Percentiles rank a stretch among this genome's conserved stretches.
Conservation (phyloP, 2,113 vertebrate genomes). For the Ictalurus punctatus region DNA sequence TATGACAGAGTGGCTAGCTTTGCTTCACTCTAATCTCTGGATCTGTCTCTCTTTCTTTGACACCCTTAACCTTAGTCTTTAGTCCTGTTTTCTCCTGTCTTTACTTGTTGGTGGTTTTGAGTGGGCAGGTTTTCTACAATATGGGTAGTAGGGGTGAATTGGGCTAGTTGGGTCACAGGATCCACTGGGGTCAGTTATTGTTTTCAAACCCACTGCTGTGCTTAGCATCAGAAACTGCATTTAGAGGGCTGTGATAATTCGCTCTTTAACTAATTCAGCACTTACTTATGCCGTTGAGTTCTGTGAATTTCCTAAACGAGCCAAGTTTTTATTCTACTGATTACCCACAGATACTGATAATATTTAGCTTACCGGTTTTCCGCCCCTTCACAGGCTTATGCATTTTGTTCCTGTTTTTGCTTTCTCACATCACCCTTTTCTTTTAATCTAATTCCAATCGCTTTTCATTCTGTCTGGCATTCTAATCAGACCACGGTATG, state of each 20-base stretch:
- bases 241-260: neutral
- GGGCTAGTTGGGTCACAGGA: neutral
- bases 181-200: neutral
- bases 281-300: neutral
- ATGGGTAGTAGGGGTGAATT: neutral
- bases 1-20: slow-evolving; percentile 61
- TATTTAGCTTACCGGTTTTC: neutral
- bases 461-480: slow-evolving; percentile 77
- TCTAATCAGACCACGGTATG: slow-evolving; percentile 77
- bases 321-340: neutral
- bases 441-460: slow-evolving; percentile 50
- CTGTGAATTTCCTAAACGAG: neutral
- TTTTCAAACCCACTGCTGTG: neutral
- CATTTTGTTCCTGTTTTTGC: neutral
- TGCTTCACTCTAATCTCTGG: slow-evolving; percentile 57
- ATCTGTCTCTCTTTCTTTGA: slow-evolving; percentile 37
- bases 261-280: neutral
- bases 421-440: slow-evolving; percentile 15
- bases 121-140: neutral
- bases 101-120: neutral
- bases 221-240: neutral
- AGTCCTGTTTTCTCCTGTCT: neutral
- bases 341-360: neutral
- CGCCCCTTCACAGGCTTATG: neutral
- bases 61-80: neutral